phyloP scores from a whole-genome alignment of 2,888 invertebrate genomes.

The Coronaproctus castanopsis region DNA sequence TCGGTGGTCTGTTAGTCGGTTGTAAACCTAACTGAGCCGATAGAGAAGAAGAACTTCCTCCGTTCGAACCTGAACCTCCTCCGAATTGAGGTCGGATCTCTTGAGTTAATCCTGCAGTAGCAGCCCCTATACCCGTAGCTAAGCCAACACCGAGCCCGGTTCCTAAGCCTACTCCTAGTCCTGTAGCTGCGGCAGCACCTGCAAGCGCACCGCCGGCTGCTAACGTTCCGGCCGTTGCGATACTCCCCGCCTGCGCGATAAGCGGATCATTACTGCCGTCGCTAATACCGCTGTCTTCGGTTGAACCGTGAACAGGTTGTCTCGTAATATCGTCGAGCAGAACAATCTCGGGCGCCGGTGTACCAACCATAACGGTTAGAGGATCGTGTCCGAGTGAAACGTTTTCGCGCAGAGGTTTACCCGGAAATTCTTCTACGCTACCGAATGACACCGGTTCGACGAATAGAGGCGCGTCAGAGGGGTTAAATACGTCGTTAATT shows the following conservation, averaged over 20 bases:
- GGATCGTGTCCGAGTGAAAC: constrained; percentile 9
- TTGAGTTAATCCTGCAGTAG: constrained; percentile 12
- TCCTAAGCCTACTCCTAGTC: constrained; percentile 7
- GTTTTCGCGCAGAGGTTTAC: constrained; percentile 5
- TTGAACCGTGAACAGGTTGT: not conserved
- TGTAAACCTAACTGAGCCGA: constrained; percentile 10
- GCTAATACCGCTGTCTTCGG: not conserved
- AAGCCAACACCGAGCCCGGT: constrained; percentile 11
- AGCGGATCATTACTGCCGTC: not conserved
- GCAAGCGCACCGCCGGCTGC: constrained; percentile 1
- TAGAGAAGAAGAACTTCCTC: not conserved
- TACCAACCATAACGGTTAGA: constrained; percentile 7
- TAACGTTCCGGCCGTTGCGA: constrained; percentile 1
- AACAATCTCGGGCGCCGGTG: constrained; percentile 8
- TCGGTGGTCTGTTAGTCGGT: constrained; percentile 20
- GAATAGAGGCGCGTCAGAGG: constrained; percentile 3
- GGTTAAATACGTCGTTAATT: not conserved
- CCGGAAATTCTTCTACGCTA: constrained; percentile 7
- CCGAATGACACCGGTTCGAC: constrained; percentile 7
- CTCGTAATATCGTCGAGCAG: constrained; percentile 7
- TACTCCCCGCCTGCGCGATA: not conserved
- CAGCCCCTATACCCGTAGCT: constrained; percentile 14
- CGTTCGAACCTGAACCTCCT: not conserved
- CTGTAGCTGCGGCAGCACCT: constrained; percentile 14
- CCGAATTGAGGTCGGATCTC: not conserved